Base-by-base conservation (phyloP, 1,140 invertebrate genomes). In the Octopus bimaculoides region DNA sequence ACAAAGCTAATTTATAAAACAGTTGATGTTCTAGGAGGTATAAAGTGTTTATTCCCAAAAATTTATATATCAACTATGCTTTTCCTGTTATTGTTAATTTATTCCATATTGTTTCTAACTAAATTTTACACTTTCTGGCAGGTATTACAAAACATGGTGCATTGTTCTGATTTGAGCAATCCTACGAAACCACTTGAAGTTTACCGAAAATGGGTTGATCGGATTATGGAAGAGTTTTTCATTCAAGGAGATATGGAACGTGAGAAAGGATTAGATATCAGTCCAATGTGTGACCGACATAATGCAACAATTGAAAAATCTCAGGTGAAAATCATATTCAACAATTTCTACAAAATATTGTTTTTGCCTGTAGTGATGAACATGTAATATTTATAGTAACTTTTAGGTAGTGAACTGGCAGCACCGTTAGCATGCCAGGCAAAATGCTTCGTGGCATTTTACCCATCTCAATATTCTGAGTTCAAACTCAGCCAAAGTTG, bases 161-260 rank as follows among this genome's bases (percentile, higher is more conserved):
- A 99, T 91, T 99, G 98, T 91, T 97, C 98, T 56, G 98, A 99
- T 91, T 92, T 99, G 75, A 98, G 97, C 85, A 99, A 99, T 91
- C 98, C 98, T 77, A 99, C 98, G n/a, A 99, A 99, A 91, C 97
- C 97, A 8, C 92, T 99, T 83, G 92, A 95, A 26, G 90, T 99
- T 14, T 99, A 99, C 89, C 93, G 94, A 85, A 92, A 94, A 82
- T 99, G 98, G 97, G 97, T 98, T 20, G 93, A 93, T 17, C 91
- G 96, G 52, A 93, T 99, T 6, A 98, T 98, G 96, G 96, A 98
- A 87, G 97, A 99, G 89, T 99, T 99, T 92, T 99, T 98, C 93
- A 93, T 95, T 80, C 97, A 99, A 91, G 97, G 97, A 61, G 96
- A 98, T 87, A 93, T 94, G 81, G 97, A 98, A 90, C 92, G 95